Evolutionary conservation across 2,888 invertebrate species (phyloP).

Genomic region (Drosophila setosimentum): DNA sequence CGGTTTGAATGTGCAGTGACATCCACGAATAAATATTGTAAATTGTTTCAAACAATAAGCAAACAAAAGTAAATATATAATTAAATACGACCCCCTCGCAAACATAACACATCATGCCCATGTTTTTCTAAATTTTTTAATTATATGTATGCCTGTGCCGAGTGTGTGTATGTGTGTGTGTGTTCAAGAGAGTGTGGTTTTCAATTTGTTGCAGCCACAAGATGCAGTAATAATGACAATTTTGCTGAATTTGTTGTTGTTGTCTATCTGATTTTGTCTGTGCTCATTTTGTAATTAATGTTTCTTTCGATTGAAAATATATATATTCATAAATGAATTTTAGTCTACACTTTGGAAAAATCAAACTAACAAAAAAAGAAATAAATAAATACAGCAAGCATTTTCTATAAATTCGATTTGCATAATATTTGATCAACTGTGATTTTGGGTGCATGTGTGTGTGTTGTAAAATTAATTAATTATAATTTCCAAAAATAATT

Average conservation of each 20-base stretch:
- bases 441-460: conserved; percentile 17
- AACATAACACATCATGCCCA: conserved; percentile 38
- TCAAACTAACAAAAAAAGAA: neutral
- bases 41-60: conserved; percentile 50
- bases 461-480: neutral
- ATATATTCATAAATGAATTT: conserved; percentile 24
- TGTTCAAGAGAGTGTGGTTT: conserved; percentile 45
- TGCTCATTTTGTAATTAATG: conserved; percentile 41
- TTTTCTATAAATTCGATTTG: neutral
- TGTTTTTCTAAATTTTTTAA: conserved; percentile 53
- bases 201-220: conserved; percentile 55
- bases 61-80: conserved; percentile 30
- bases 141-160: conserved; percentile 37
- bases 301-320: conserved; percentile 36
- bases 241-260: conserved; percentile 20
- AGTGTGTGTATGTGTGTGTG: conserved; percentile 7
- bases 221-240: conserved; percentile 40
- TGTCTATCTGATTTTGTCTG: conserved; percentile 49
- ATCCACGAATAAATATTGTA: conserved; percentile 56
- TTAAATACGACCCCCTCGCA: conserved; percentile 24
- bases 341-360: conserved; percentile 33
- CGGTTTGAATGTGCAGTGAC: conserved; percentile 61
- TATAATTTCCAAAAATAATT: conserved; percentile 5
- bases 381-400: neutral
- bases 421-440: neutral